A percentile compares a stretch with the other conserved stretches of the same genome.
Conservation (phyloP, 2,797 vertebrate genomes). For the Aphelocoma californica region DNA sequence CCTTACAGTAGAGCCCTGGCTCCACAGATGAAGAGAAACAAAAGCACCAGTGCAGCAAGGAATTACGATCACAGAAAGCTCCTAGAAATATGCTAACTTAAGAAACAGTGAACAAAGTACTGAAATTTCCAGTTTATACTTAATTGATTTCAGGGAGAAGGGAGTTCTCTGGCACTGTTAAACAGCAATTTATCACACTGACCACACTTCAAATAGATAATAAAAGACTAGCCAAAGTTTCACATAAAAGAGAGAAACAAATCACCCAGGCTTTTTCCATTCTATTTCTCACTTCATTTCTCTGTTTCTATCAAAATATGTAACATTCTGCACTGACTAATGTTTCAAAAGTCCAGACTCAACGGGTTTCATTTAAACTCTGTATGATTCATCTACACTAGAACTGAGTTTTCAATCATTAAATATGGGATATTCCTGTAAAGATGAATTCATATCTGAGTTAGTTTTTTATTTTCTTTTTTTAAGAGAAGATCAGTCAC, state of each 20-base stretch:
- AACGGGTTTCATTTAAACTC: slow-evolving; percentile 49
- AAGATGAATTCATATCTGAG: slow-evolving; percentile 39
- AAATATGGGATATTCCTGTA: slow-evolving; percentile 63
- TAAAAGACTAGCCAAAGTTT: slow-evolving; percentile 56
- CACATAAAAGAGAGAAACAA: slow-evolving; percentile 20
- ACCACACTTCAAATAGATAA: slow-evolving; percentile 61
- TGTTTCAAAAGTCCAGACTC: slow-evolving; percentile 33
- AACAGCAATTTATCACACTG: slow-evolving; percentile 61
- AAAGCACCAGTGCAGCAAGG: slow-evolving; percentile 72
- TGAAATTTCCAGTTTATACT: slow-evolving; percentile 72
- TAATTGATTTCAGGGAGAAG: slow-evolving; percentile 62
- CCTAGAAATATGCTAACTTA: slow-evolving; percentile 72
- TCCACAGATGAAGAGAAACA: slow-evolving; percentile 74
- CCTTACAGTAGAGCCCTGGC: slow-evolving; percentile 73
- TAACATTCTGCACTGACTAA: slow-evolving; percentile 57
- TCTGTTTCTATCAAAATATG: slow-evolving; percentile 60
- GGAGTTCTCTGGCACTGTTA: slow-evolving; percentile 68
- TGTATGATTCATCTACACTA: slow-evolving; percentile 60
- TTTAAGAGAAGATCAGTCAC: not conserved
- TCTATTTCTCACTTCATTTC: slow-evolving; percentile 70
- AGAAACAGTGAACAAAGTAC: slow-evolving; percentile 67
- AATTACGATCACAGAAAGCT: slow-evolving; percentile 67
- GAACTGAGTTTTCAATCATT: slow-evolving; percentile 48
- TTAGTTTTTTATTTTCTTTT: slow-evolving; percentile 1
- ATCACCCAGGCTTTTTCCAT: slow-evolving; percentile 59